Conservation (phyloP, 1,140 invertebrate genomes). For the Chlorops oryzae region DNA sequence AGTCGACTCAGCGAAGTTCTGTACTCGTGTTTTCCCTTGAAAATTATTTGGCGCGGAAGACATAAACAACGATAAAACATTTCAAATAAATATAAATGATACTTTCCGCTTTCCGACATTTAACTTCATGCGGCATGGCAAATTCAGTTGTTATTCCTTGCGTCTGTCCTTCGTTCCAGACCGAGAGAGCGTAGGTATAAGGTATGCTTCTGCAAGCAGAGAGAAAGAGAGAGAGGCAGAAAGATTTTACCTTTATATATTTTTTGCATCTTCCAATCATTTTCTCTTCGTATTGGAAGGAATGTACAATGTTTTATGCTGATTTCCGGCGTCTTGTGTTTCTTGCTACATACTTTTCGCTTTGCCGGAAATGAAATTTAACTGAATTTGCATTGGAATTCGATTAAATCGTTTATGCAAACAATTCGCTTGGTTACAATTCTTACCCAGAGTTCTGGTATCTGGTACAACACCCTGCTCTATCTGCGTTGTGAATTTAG, state of each 20-base stretch:
- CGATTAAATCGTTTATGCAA: conserved; percentile 49
- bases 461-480: too few species aligned
- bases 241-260: conserved; percentile 15
- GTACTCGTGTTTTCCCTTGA: too few species aligned
- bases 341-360: neutral
- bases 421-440: conserved; percentile 47
- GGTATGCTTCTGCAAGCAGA: too few species aligned
- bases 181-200: too few species aligned
- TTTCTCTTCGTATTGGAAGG: conserved; percentile 43
- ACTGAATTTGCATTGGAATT: conserved; percentile 48
- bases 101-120: neutral
- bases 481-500: too few species aligned
- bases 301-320: conserved; percentile 46
- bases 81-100: conserved; percentile 39
- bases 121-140: too few species aligned
- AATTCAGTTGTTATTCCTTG: too few species aligned
- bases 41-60: too few species aligned
- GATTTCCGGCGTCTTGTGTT: conserved; percentile 28
- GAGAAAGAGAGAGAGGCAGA: too few species aligned
- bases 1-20: too few species aligned
- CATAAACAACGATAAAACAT: conserved; percentile 16
- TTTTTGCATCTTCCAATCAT: conserved; percentile 42
- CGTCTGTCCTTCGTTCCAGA: too few species aligned
- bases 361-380: conserved; percentile 44
- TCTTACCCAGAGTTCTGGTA: too few species aligned